Evolutionary conservation across 2,888 invertebrate genomes (phyloP).

Genomic region (Nipponacmea schrenckii): DNA sequence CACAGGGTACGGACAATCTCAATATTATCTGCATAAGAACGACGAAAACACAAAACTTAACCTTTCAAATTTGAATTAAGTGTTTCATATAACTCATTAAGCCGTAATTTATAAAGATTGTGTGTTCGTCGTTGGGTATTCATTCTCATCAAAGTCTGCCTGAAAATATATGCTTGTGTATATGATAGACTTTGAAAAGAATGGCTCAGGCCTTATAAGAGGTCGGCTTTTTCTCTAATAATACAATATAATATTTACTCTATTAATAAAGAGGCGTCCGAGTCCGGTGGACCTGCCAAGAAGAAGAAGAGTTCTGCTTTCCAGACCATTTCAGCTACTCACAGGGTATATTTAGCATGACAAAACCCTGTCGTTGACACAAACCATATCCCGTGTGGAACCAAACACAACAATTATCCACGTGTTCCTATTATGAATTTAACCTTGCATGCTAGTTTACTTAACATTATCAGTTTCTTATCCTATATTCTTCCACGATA

Average conservation of each 20-base stretch:
- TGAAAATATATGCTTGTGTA: neutral
- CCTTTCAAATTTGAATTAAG: neutral
- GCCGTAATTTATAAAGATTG: neutral
- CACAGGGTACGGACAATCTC: slow-evolving; percentile 25
- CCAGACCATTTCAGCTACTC: slow-evolving; percentile 98
- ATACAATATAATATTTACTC: neutral
- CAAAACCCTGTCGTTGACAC: neutral
- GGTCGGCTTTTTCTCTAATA: neutral
- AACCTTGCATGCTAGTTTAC: too few species aligned
- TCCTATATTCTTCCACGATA: too few species aligned
- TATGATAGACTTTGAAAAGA: neutral
- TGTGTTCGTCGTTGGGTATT: neutral
- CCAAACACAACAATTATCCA: neutral
- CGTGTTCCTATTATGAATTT: neutral
- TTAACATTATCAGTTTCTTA: too few species aligned
- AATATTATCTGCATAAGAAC: neutral
- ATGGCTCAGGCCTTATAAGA: neutral
- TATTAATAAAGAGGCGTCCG: slow-evolving; percentile 10
- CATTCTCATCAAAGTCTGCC: slow-evolving; percentile 66
- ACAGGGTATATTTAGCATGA: slow-evolving; percentile 77
- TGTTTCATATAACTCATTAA: too few species aligned
- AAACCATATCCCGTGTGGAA: neutral
- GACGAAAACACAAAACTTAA: neutral
- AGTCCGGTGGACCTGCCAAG: slow-evolving; percentile 73
- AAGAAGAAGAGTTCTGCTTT: slow-evolving; percentile 97